A percentile compares a stretch with the other conserved stretches of the same genome.
Evolutionary conservation across 2,888 invertebrate species (phyloP).

Genomic region (Thecophora atra): DNA sequence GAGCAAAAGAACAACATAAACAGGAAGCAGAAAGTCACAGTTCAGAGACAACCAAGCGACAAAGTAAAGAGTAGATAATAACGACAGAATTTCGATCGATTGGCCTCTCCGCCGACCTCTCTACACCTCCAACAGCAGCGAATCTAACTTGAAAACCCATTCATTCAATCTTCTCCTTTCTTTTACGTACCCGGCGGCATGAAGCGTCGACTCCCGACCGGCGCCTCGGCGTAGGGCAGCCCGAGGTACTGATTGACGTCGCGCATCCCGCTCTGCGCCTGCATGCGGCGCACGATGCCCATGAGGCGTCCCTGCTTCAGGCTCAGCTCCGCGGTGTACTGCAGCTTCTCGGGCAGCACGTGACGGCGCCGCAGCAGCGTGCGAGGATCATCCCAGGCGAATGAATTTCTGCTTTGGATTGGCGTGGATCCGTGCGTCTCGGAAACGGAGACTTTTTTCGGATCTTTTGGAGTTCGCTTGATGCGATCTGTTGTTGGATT

Average conservation of each 20-base stretch:
- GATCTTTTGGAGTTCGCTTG: slow-evolving; percentile 41
- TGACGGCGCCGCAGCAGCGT: slow-evolving; percentile 53
- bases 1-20: too few relatives aligned
- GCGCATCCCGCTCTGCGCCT: slow-evolving; percentile 71
- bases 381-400: background rate
- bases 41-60: background rate
- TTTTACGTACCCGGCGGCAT: slow-evolving; percentile 79
- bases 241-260: slow-evolving; percentile 80
- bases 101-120: background rate
- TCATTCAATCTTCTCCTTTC: background rate
- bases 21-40: too few relatives aligned
- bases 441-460: too few relatives aligned
- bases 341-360: slow-evolving; percentile 61
- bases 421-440: background rate
- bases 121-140: background rate
- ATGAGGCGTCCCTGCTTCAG: slow-evolving; percentile 76
- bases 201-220: slow-evolving; percentile 78
- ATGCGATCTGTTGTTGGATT: slow-evolving; percentile 9
- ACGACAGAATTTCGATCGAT: background rate
- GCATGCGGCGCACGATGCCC: slow-evolving; percentile 74
- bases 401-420: too few relatives aligned
- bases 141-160: background rate
- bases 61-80: too few relatives aligned
- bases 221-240: slow-evolving; percentile 84
- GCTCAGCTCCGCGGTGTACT: slow-evolving; percentile 71